Base-by-base conservation (phyloP, 2,113 vertebrate species). In the Erythrocercus mccallii region DNA sequence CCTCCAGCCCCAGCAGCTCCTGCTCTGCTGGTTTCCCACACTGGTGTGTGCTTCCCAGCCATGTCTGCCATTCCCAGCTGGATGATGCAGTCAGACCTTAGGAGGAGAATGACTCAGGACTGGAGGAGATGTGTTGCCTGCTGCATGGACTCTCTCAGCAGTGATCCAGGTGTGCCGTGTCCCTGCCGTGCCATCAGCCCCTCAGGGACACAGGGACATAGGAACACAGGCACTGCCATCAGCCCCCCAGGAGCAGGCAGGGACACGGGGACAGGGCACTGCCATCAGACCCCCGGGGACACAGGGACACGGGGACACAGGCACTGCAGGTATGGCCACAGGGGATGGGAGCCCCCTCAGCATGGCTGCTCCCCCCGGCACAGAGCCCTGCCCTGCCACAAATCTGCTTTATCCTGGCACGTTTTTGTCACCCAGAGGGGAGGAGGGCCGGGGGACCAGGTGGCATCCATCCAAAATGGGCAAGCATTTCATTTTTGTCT, bases 401-500 rank as follows among this genome's bases (percentile, higher is more conserved):
- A 28, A 33, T 47, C 51, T 0, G 0, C 47, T 91, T 30, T 12
- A 15, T 16, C 77, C 87, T 33, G 19, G 48, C 40, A 65, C 30
- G 11, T 6, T 56, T 88, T 56, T 88, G 60, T 69, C 81, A 85
- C 85, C 72, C 71, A 3, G 58, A 10, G 35, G 53, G 81, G 57
- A 93, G 82, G 40, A 62, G 72, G 56, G 51, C 27, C 4, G 2
- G 27, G 47, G 58, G 15, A 92, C 60, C 89, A 95, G 81, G 40
- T 97, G 96, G 94, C 92, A 84, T 66, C 83, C 66, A 69, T 96
- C 96, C 96, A 96, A 91, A 86, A 85, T 35, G 33, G 14, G 94
- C 94, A 68, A 92, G 95, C 58, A 44, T 87, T 94, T 95, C 24
- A 94, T 96, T 97, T 96, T 76, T 71, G 80, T n/a, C 98, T 97